Evolutionary conservation across 2,888 invertebrate species (phyloP), one percentile per base, ranked within the genome.

Genomic region (Heliconius erato): DNA sequence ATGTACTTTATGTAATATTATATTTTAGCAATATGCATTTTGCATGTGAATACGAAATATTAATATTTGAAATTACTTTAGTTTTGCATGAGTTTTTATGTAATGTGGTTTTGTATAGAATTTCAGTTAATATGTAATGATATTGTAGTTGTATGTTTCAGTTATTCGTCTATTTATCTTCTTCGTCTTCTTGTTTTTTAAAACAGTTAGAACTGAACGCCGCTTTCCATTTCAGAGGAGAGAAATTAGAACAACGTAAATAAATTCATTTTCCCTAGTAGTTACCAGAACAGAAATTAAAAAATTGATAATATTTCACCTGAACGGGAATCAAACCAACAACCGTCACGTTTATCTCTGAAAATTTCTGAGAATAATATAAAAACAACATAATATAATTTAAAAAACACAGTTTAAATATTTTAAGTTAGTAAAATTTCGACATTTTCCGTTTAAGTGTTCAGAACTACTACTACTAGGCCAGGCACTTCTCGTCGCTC

Each of bases 31-130:
- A 44, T 63, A 44, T 44, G n/a, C 16, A n/a, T 40, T 63, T 44
- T n/a, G 14, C 26, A n/a, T 63, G 76, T 76, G 76, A 76, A 76
- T 63, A 63, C 63, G 63, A 76, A 63, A 76, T 63, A 63, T 76
- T 76, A 59, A 63, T 76, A 76, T 40, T 16, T 40, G 35, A 35
- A 63, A 76, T 76, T 63, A 76, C n/a, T 76, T 76, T 63, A 26
- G 16, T 63, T 16, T 63, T 59, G 63, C 35, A 40, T 35, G 14
- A 16, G 19, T n/a, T 44, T 44, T 72, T 49, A 44, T 72, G 44
- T 16, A 44, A 44, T 72, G 72, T 16, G 44, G 72, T 49, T 72
- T 72, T 49, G 26, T 49, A 72, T 72, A 72, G 26, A 19, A 40
- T 6, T 44, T 16, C 44, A 72, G 26, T 44, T 71, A 44, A 12